These are phyloP conservation scores for Abramis brama DNA, from an alignment of 2,113 vertebrate genomes.

Conservation along the genomic window DNA sequence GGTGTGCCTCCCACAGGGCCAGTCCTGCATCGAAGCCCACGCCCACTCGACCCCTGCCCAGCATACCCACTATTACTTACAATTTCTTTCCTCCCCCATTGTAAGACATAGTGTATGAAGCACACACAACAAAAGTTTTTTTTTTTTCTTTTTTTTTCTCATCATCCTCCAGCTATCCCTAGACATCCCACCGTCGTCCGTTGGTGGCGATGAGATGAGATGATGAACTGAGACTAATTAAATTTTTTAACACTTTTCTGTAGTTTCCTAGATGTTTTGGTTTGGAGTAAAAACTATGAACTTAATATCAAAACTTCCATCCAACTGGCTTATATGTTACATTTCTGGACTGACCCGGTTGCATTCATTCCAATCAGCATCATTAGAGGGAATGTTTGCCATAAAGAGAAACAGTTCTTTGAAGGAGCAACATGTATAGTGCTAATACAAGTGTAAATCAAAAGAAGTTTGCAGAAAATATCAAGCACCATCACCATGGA, in stretches of 20 bases:
- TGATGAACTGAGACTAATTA: too few species aligned
- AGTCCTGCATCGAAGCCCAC: too few species aligned
- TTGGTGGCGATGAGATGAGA: too few species aligned
- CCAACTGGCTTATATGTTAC: not conserved
- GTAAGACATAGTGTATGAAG: too few species aligned
- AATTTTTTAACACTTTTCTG: not conserved
- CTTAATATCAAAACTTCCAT: not conserved
- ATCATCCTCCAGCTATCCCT: too few species aligned
- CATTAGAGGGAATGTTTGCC: not conserved
- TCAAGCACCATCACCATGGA: slow-evolving; percentile 2
- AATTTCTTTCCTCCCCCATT: too few species aligned
- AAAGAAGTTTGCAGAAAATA: not conserved
- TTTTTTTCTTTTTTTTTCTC: too few species aligned
- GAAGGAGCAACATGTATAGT: not conserved
- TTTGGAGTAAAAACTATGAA: not conserved
- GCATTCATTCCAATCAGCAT: not conserved
- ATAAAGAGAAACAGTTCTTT: not conserved
- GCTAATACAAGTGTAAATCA: not conserved
- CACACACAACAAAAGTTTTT: too few species aligned
- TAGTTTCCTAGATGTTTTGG: not conserved
- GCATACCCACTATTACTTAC: too few species aligned
- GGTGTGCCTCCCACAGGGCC: too few species aligned
- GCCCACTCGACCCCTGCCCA: too few species aligned
- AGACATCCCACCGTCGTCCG: too few species aligned
- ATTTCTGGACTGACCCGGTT: not conserved